Evolutionary conservation across 2,888 invertebrate genomes (phyloP).

Genomic region (Pocota personata): DNA sequence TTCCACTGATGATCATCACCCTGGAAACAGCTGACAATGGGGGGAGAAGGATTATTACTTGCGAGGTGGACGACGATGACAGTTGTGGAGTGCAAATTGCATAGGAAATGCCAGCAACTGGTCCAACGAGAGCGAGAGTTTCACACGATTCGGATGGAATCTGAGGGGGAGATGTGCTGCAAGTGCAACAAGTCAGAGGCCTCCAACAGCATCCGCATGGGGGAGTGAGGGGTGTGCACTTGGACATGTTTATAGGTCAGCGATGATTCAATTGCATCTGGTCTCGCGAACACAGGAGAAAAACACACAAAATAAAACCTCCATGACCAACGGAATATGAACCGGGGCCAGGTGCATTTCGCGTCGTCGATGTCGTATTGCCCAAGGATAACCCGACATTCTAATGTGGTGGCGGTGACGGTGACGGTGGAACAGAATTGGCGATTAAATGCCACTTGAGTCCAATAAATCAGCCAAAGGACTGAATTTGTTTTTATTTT

Average conservation of each 20-base stretch:
- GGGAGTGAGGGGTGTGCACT: constrained; percentile 38
- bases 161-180: background rate
- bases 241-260: constrained; percentile 70
- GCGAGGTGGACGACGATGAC: constrained; percentile 54
- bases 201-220: constrained; percentile 16
- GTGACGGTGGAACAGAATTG: constrained; percentile 40
- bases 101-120: constrained; percentile 57
- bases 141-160: constrained; percentile 50
- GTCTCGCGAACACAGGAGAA: constrained; percentile 40
- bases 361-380: constrained; percentile 43
- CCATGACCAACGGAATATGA: constrained; percentile 52
- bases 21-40: constrained; percentile 9
- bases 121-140: constrained; percentile 71
- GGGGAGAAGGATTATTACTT: background rate
- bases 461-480: constrained; percentile 70
- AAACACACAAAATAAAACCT: background rate
- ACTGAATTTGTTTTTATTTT: constrained; percentile 19
- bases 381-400: constrained; percentile 38
- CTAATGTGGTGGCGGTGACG: constrained; percentile 15
- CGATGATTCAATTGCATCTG: constrained; percentile 72
- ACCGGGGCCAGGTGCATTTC: constrained; percentile 62
- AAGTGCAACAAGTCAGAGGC: constrained; percentile 57
- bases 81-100: constrained; percentile 62
- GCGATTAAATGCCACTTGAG: constrained; percentile 67
- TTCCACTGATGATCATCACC: constrained; percentile 25